Evolutionary conservation across 35 echinoderm and acorn worm species (phyloP).

Genomic region (Heliocidaris tuberculata): DNA sequence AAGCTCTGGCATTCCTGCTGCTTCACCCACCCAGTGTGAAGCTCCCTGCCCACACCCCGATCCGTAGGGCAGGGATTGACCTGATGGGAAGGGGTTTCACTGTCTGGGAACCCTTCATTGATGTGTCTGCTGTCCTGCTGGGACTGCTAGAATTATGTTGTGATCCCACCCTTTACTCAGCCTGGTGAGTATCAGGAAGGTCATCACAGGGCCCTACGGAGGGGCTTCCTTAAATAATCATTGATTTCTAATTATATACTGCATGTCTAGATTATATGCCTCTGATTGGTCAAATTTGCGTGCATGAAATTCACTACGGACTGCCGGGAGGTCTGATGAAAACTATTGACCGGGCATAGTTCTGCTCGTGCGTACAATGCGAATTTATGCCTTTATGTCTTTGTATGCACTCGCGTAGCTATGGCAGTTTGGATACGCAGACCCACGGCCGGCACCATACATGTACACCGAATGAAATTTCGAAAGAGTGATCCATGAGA

Average conservation of each 20-base stretch:
- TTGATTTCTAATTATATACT: background rate
- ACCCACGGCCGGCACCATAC: too few relatives aligned
- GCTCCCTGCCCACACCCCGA: conserved; percentile 93
- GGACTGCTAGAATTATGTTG: conserved; percentile 91
- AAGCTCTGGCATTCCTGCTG: conserved; percentile 91
- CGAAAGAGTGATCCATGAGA: too few relatives aligned
- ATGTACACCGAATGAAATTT: too few relatives aligned
- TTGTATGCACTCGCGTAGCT: too few relatives aligned
- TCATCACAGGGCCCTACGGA: background rate
- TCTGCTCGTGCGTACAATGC: too few relatives aligned
- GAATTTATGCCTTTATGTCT: too few relatives aligned
- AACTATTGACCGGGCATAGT: too few relatives aligned
- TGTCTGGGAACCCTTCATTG: conserved; percentile 98
- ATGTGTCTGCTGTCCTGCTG: conserved; percentile 93
- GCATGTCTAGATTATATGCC: too few relatives aligned
- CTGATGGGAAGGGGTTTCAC: conserved; percentile 93
- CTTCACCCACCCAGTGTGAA: conserved; percentile 74
- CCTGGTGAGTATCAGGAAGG: conserved; percentile 54
- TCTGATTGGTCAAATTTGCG: too few relatives aligned
- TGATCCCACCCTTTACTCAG: conserved; percentile 77
- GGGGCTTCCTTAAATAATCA: background rate
- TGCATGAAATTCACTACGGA: too few relatives aligned
- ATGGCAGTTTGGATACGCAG: too few relatives aligned
- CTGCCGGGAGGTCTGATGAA: too few relatives aligned
- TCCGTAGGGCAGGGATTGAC: conserved; percentile 94